A percentile compares a stretch with the other conserved stretches of the same genome.
These are phyloP conservation scores for Nomada lathburiana DNA, from an alignment of 2,888 invertebrate species.

Conservation along the genomic window DNA sequence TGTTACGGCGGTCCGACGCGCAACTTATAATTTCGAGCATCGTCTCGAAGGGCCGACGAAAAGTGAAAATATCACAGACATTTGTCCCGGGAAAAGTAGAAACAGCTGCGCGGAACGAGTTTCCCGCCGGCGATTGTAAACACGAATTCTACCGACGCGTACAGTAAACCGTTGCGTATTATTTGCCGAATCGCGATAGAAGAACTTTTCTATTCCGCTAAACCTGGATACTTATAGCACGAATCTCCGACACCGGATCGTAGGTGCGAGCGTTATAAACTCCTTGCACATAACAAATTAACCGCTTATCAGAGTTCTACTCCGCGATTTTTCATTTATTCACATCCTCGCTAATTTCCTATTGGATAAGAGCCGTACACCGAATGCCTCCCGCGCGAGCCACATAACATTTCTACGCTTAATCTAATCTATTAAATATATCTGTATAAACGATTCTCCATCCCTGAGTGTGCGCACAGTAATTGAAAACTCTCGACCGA, in stretches of 20 bases:
- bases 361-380: background rate
- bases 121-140: background rate
- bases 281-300: constrained; percentile 7
- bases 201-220: background rate
- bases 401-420: too few species aligned
- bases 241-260: background rate
- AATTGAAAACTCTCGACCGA: too few species aligned
- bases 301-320: background rate
- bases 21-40: too few species aligned
- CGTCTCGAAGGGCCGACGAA: background rate
- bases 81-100: background rate
- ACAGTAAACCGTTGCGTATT: background rate
- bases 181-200: constrained; percentile 3
- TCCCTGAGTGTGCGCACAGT: too few species aligned
- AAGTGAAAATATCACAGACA: background rate
- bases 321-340: background rate
- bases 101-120: background rate
- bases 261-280: background rate
- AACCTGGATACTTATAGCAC: background rate
- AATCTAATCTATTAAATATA: too few species aligned
- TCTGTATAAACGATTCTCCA: background rate
- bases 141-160: background rate
- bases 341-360: background rate
- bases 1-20: too few species aligned
- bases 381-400: too few species aligned